Percentiles rank a stretch among this genome's conserved stretches.
Evolutionary conservation across 2,113 vertebrate genomes (phyloP).

Genomic region (Hemibates koningsi): DNA sequence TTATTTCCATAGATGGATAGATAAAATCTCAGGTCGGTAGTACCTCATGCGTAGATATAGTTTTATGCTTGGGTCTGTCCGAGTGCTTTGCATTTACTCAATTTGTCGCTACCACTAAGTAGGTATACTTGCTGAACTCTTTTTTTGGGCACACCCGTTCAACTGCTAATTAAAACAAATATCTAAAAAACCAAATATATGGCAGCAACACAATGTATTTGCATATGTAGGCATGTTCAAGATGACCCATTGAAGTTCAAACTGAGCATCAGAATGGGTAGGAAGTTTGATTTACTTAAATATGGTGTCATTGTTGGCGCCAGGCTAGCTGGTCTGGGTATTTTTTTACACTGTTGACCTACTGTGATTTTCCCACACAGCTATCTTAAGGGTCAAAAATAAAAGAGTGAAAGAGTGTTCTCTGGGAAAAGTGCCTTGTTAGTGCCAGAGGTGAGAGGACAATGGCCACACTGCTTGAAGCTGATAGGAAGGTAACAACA

Average conservation of each 20-base stretch:
- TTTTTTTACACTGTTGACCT: neutral
- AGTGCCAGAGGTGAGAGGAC: neutral
- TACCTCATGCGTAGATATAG: neutral
- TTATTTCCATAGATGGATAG: neutral
- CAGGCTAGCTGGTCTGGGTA: neutral
- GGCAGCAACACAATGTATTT: neutral
- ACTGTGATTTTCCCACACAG: neutral
- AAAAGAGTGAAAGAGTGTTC: neutral
- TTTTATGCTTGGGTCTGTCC: neutral
- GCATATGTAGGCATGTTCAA: neutral
- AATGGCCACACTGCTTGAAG: neutral
- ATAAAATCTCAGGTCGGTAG: neutral
- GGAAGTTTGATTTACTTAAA: neutral
- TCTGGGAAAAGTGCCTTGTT: neutral
- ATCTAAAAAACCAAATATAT: neutral
- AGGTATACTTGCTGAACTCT: too few species aligned
- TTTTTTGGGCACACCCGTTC: neutral
- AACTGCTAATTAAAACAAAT: neutral
- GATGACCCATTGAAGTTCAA: neutral
- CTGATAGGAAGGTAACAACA: neutral
- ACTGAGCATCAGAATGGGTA: neutral
- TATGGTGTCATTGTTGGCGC: neutral
- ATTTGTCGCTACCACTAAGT: neutral
- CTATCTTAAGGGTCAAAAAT: neutral
- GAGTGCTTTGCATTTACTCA: neutral